Evolutionary conservation across 2,888 invertebrate genomes (phyloP), one percentile per base, ranked within the genome.

Genomic region (Tromatobia lineatoria): DNA sequence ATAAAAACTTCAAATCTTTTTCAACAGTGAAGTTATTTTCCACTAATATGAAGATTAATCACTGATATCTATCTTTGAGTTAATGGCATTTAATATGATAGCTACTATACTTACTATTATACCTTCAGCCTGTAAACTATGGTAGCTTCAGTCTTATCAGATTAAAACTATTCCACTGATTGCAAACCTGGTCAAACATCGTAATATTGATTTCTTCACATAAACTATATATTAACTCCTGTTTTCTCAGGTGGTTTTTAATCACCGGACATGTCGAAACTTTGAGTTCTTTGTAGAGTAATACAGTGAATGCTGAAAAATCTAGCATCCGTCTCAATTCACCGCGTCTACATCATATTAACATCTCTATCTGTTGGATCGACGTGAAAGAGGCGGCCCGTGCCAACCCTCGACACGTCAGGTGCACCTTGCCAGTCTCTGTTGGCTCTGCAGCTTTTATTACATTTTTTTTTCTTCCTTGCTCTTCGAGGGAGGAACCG

Each of bases 331-430:
- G 87, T 90, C 90, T 90, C 88, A 88, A 91, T 91, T 88, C 88
- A 86, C 88, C 34, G 83, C 85, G 86, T 38, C 47, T 47, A 38
- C 54, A 89, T 91, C 90, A 90, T 64, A 89, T 91, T 90, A 91
- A 87, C 89, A 87, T 89, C 83, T 85, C 70, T 91, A 91, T 91
- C 92, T 73, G 29, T 29, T 73, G 38, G 85, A 91, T 91, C 90
- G 88, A 87, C 85, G 84, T 64, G 78, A 61, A 87, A 87, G 79
- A 86, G 89, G 88, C 89, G 88, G 87, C 64, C 80, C 77, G 67
- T 42, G 70, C 80, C 83, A 75, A 67, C 86, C 86, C 87, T 80
- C 87, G 70, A 85, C 87, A 87, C 88, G 90, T 92, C 92, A 92
- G 91, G 91, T 92, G 91, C 90, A 90, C 89, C 85, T 83, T 82